Evolutionary conservation across 2,113 vertebrate genomes (phyloP).

Genomic region (Petaurus breviceps): DNA sequence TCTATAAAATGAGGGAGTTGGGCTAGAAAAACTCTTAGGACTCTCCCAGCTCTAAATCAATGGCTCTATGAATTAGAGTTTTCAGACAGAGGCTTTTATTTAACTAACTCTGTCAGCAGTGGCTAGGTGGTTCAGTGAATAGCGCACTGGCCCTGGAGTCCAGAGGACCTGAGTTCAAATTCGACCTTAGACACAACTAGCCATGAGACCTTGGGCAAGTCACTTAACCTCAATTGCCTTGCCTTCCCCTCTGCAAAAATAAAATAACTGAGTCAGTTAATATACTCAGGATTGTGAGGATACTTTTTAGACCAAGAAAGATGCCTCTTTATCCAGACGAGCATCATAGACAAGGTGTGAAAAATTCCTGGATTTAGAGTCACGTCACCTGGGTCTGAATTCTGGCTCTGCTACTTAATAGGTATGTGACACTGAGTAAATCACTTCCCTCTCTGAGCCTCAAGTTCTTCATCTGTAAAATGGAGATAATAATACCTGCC

Average conservation of each 20-base stretch:
- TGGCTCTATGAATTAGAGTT: neutral
- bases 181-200: no score
- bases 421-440: neutral
- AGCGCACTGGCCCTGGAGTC: no score
- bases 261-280: neutral
- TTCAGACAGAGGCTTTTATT: neutral
- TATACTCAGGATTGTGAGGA: neutral
- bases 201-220: no score
- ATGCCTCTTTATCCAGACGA: neutral
- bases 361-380: neutral
- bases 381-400: neutral
- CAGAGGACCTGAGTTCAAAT: no score
- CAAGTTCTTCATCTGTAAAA: neutral
- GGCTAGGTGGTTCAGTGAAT: no score
- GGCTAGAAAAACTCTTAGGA: neutral
- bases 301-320: neutral
- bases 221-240: no score
- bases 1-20: neutral
- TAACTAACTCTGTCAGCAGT: neutral
- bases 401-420: neutral
- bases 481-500: neutral
- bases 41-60: neutral
- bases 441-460: neutral
- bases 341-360: neutral
- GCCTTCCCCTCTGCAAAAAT: no score